Percentiles rank a stretch among this genome's conserved stretches.
These are phyloP conservation scores for Parelbella ahira DNA, from an alignment of 2,888 invertebrate species.

Conservation along the genomic window DNA sequence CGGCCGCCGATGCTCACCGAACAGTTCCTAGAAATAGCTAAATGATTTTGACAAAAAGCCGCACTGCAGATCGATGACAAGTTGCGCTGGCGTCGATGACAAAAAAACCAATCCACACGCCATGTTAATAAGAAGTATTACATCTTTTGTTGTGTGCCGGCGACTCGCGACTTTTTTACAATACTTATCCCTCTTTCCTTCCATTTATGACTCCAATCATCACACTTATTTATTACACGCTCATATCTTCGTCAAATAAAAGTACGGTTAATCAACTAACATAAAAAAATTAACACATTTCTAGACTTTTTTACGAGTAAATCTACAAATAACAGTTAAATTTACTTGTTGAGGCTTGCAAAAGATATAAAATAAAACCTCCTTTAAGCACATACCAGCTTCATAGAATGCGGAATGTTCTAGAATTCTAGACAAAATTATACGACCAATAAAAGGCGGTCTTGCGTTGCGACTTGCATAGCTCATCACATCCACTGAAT, in stretches of 20 bases:
- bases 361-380: constrained; percentile 2
- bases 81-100: constrained; percentile 28
- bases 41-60: constrained; percentile 49
- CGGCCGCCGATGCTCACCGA: constrained; percentile 36
- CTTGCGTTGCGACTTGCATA: too few relatives aligned
- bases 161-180: constrained; percentile 11
- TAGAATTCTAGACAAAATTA: not conserved
- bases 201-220: constrained; percentile 8
- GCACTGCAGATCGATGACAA: constrained; percentile 36
- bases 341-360: constrained; percentile 1
- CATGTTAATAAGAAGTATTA: constrained; percentile 28
- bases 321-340: too few relatives aligned
- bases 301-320: not conserved
- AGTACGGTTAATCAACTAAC: constrained; percentile 2
- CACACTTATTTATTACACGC: not conserved
- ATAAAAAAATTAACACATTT: constrained; percentile 5
- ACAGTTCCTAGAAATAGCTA: constrained; percentile 42
- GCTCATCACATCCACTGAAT: too few relatives aligned
- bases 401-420: not conserved
- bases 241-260: constrained; percentile 6
- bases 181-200: constrained; percentile 1
- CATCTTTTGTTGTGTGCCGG: constrained; percentile 24
- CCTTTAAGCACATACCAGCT: constrained; percentile 1
- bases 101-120: constrained; percentile 30
- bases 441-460: not conserved